phyloP scores from a whole-genome alignment of 2,113 vertebrate species.

The Pogona vitticeps region DNA sequence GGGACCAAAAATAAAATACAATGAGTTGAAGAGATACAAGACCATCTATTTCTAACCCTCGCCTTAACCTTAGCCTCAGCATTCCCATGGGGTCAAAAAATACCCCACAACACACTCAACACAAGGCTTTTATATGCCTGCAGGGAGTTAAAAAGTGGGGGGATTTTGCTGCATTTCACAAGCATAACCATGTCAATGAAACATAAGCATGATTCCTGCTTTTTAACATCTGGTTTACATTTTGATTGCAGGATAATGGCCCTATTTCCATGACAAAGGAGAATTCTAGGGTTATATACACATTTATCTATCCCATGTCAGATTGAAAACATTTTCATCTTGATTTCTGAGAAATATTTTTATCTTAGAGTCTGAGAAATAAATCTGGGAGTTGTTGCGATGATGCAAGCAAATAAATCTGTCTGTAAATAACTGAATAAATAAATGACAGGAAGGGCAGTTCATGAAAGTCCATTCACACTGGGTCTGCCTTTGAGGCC shows the following conservation, averaged over 20 bases:
- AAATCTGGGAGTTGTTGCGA: constrained; percentile 64
- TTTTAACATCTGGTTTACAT: constrained; percentile 78
- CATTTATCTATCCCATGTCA: constrained; percentile 61
- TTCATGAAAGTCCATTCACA: not conserved
- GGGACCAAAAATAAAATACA: too few relatives aligned
- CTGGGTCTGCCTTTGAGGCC: not conserved
- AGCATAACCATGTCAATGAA: constrained; percentile 49
- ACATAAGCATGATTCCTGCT: constrained; percentile 61
- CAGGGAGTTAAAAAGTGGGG: not conserved
- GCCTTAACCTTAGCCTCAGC: too few relatives aligned
- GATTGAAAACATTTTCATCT: constrained; percentile 65
- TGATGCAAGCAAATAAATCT: constrained; percentile 60
- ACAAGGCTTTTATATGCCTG: too few relatives aligned
- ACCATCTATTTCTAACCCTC: too few relatives aligned
- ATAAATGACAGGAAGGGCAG: constrained; percentile 22
- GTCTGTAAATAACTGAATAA: constrained; percentile 49
- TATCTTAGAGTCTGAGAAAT: constrained; percentile 46
- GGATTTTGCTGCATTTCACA: constrained; percentile 54
- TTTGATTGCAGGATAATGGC: constrained; percentile 75
- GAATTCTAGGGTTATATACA: constrained; percentile 64
- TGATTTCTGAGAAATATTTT: constrained; percentile 40
- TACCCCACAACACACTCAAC: too few relatives aligned
- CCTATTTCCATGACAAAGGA: constrained; percentile 75
- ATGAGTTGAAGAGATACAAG: too few relatives aligned
- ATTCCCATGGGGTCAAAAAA: too few relatives aligned